Conservation (phyloP, 2,113 vertebrate genomes). For the Eolophus roseicapilla region DNA sequence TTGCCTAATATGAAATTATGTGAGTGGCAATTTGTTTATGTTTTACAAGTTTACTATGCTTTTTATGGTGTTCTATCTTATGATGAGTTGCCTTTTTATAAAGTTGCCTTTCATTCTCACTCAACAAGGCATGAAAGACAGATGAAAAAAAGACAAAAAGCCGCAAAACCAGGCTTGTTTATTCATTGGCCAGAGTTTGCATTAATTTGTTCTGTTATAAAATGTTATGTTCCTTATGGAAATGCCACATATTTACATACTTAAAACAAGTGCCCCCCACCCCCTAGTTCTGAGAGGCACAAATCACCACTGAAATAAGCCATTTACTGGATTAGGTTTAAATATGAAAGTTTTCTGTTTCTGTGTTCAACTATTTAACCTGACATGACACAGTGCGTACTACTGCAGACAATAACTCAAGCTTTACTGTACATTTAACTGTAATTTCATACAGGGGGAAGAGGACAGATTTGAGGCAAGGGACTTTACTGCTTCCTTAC, state of each 20-base stretch:
- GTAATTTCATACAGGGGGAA: not conserved
- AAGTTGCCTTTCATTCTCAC: not conserved
- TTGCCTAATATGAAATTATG: not conserved
- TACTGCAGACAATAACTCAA: not conserved
- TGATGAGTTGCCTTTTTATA: not conserved
- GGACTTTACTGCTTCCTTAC: not conserved
- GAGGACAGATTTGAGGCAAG: not conserved
- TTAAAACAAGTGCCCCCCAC: not conserved
- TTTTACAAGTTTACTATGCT: not conserved
- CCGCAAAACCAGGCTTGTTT: not conserved
- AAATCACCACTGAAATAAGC: not conserved
- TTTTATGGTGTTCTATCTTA: not conserved
- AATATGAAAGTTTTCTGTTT: not conserved
- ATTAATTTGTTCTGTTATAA: not conserved
- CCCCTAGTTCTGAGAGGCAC: not conserved
- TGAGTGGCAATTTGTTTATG: not conserved
- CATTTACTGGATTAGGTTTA: not conserved
- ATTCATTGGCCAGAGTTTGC: not conserved
- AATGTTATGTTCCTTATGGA: not conserved
- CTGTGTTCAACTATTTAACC: not conserved
- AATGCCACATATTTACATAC: not conserved
- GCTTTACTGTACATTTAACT: not conserved
- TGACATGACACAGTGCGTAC: not conserved
- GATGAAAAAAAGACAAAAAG: not conserved
- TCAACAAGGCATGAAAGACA: not conserved